Evolutionary conservation across 2,797 vertebrate genomes (phyloP).

Genomic region (Squalus acanthias): DNA sequence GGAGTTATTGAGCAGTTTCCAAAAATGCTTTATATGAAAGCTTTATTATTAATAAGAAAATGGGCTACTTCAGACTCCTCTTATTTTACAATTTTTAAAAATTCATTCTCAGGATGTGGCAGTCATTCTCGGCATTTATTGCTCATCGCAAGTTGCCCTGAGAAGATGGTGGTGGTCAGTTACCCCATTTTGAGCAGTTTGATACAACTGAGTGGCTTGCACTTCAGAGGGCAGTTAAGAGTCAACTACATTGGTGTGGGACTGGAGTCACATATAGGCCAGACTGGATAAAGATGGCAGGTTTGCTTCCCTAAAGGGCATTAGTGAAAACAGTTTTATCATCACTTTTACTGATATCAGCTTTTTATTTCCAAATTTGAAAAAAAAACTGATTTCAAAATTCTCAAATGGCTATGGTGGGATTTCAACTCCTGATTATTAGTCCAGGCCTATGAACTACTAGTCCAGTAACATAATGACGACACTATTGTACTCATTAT

Average conservation of each 20-base stretch:
- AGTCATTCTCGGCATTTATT: background rate
- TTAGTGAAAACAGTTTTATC: background rate
- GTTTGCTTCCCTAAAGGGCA: background rate
- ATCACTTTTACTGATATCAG: background rate
- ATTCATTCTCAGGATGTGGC: background rate
- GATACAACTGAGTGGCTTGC: background rate
- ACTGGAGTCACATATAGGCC: background rate
- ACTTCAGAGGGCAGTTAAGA: background rate
- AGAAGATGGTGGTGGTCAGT: background rate
- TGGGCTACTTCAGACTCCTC: background rate
- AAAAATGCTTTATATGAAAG: background rate
- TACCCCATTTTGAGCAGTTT: background rate
- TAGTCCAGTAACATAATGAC: background rate
- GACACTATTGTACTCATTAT: background rate
- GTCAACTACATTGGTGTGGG: background rate
- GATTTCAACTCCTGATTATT: background rate
- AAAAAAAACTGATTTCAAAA: background rate
- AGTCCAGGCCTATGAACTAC: background rate
- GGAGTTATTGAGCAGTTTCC: background rate
- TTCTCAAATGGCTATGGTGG: background rate
- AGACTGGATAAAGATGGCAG: background rate
- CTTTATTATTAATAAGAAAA: background rate
- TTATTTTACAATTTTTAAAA: background rate
- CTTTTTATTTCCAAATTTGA: background rate
- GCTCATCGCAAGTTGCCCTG: background rate